Conservation (phyloP, 2,113 vertebrate genomes). For the Mirza zaza region DNA sequence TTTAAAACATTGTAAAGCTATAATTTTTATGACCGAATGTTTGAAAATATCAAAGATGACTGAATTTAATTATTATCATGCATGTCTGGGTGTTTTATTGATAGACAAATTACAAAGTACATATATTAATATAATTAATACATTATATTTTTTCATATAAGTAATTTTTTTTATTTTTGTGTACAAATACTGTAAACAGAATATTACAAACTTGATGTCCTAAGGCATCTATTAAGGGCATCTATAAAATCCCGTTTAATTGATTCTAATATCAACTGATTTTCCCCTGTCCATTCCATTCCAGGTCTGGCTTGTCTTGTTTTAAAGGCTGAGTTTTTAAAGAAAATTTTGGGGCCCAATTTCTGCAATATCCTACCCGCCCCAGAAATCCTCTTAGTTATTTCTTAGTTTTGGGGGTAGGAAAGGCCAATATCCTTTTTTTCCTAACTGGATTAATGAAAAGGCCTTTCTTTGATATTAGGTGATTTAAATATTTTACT, state of each 20-base stretch:
- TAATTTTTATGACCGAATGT: background rate
- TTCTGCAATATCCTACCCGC: background rate
- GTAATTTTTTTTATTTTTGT: background rate
- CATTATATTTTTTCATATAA: background rate
- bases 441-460: background rate
- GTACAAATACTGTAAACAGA: background rate
- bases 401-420: background rate
- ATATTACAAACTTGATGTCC: background rate
- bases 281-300: background rate
- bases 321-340: background rate
- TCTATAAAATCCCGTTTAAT: background rate
- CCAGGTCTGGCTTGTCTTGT: background rate
- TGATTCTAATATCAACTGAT: background rate
- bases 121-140: background rate
- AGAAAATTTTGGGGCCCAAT: background rate
- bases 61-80: background rate
- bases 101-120: background rate
- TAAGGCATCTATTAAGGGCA: background rate
- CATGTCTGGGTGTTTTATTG: background rate
- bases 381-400: background rate
- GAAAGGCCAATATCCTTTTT: background rate
- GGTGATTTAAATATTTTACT: background rate
- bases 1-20: background rate
- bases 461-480: background rate
- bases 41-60: background rate